Conservation (phyloP, 2,888 invertebrate species). For the Pachydiplax longipennis region DNA sequence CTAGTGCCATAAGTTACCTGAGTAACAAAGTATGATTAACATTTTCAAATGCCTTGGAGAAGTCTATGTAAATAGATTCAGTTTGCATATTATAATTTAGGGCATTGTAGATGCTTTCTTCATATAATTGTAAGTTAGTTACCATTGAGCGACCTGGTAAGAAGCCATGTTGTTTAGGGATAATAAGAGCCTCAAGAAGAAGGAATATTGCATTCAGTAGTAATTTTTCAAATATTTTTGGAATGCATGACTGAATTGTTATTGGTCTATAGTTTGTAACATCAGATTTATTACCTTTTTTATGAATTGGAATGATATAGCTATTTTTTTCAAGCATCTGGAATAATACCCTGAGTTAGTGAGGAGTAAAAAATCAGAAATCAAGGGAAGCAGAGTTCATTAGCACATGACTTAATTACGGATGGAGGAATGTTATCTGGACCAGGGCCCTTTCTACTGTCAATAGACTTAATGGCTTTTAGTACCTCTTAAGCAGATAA, state of each 20-base stretch:
- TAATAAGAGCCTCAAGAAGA: no score
- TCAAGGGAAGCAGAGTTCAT: conserved; percentile 30
- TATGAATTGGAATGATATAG: no score
- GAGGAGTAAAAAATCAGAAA: conserved; percentile 48
- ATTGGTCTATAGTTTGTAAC: no score
- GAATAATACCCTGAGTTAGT: conserved; percentile 47
- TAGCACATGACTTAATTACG: conserved; percentile 45
- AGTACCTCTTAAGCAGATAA: not conserved
- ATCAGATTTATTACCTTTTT: no score
- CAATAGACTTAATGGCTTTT: not conserved
- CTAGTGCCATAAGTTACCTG: no score
- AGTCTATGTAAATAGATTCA: not conserved
- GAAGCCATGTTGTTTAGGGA: not conserved
- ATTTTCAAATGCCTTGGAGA: not conserved
- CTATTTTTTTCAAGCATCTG: conserved; percentile 48
- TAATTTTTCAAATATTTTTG: no score
- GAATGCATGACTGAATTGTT: no score
- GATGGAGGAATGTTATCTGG: conserved; percentile 46
- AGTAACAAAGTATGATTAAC: no score
- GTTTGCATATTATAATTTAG: not conserved
- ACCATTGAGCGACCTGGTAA: not conserved
- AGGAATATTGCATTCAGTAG: no score
- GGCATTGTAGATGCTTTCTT: not conserved
- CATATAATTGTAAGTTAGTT: not conserved
- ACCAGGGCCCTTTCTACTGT: conserved; percentile 5